Conservation (phyloP, 2,797 vertebrate genomes). For the Gastrophryne carolinensis region DNA sequence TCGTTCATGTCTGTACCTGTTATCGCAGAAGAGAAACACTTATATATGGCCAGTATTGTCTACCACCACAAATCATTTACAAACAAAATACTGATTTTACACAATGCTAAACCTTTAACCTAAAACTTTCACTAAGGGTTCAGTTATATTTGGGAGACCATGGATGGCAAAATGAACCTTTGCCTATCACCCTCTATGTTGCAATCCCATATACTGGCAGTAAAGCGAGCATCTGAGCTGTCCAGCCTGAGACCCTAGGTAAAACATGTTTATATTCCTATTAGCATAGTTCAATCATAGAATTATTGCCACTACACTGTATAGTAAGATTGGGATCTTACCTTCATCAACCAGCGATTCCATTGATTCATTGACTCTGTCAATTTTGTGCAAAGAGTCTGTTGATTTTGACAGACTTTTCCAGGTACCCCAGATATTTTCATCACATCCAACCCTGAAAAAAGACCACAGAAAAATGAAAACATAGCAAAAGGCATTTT, state of each 20-base stretch:
- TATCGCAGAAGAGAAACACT: slow-evolving; percentile 18
- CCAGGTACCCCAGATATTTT: slow-evolving; percentile 82
- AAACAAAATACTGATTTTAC: too few species aligned
- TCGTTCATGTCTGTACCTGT: slow-evolving; percentile 95
- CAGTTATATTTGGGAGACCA: too few species aligned
- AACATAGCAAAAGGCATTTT: not conserved
- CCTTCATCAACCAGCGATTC: slow-evolving; percentile 95
- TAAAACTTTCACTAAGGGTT: too few species aligned
- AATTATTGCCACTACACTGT: not conserved
- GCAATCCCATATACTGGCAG: too few species aligned
- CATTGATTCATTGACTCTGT: slow-evolving; percentile 88
- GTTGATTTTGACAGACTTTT: slow-evolving; percentile 92
- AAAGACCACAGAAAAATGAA: slow-evolving; percentile 16
- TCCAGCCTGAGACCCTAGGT: too few species aligned
- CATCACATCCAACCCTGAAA: slow-evolving; percentile 84
- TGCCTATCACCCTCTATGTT: too few species aligned
- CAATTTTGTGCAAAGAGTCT: slow-evolving; percentile 92
- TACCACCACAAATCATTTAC: not conserved
- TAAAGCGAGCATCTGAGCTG: too few species aligned
- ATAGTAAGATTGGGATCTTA: slow-evolving; percentile 61
- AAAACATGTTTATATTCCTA: too few species aligned
- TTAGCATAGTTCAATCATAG: too few species aligned
- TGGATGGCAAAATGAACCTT: too few species aligned
- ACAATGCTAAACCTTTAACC: too few species aligned
- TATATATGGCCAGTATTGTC: not conserved